Evolutionary conservation across 2,888 invertebrate genomes (phyloP).

Genomic region (Spilosoma lubricipeda): DNA sequence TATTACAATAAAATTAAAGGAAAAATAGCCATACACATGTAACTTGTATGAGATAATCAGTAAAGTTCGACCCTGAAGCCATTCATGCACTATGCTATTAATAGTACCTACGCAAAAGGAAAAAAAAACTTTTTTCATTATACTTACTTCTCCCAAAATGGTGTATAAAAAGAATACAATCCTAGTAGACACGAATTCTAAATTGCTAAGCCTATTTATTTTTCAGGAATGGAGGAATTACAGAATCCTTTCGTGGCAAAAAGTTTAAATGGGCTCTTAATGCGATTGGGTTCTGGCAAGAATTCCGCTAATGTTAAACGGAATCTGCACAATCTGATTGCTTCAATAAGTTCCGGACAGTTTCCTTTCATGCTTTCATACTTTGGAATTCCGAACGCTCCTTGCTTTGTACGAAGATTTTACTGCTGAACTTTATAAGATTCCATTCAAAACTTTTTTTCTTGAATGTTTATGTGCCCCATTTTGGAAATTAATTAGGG

Average conservation of each 20-base stretch:
- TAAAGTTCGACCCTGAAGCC: conserved; percentile 20
- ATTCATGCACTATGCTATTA: conserved; percentile 38
- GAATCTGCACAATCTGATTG: conserved; percentile 82
- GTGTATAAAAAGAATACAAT: conserved; percentile 50
- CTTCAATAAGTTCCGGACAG: conserved; percentile 83
- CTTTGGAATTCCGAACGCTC: conserved; percentile 72
- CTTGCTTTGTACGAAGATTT: conserved; percentile 60
- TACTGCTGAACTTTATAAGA: conserved; percentile 60
- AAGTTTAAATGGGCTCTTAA: conserved; percentile 82
- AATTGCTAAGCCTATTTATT: conserved; percentile 71
- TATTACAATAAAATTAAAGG: not conserved
- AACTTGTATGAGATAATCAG: conserved; percentile 36
- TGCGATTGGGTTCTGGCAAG: conserved; percentile 80
- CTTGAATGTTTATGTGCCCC: conserved; percentile 44
- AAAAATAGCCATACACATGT: conserved; percentile 5
- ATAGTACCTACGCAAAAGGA: conserved; percentile 19
- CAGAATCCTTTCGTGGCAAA: conserved; percentile 75
- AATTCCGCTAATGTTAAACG: conserved; percentile 81
- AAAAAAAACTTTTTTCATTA: conserved; percentile 54
- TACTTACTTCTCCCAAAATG: conserved; percentile 44
- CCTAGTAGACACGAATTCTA: conserved; percentile 50
- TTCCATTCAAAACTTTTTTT: conserved; percentile 41
- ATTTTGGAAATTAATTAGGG: conserved; percentile 45
- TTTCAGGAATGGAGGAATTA: conserved; percentile 70
- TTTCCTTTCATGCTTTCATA: conserved; percentile 79